A percentile compares a stretch with the other conserved stretches of the same genome.
These are phyloP conservation scores for Microcebus murinus DNA, from an alignment of 2,113 vertebrate genomes.

Conservation along the genomic window DNA sequence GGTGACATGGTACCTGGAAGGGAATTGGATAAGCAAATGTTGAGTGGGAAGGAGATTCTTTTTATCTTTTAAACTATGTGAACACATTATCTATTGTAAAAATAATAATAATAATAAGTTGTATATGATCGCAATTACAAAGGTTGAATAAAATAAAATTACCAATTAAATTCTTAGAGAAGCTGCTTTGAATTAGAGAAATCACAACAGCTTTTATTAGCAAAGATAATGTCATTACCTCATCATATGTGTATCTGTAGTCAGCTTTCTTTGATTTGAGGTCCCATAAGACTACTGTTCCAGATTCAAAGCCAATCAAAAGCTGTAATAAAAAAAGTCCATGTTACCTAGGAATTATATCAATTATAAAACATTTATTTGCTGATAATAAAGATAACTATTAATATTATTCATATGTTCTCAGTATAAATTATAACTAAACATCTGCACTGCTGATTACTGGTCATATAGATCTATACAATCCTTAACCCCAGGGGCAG, in stretches of 20 bases:
- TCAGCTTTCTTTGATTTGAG: constrained; percentile 99
- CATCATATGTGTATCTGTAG: constrained; percentile 98
- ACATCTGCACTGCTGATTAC: not conserved
- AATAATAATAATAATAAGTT: not conserved
- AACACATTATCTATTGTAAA: not conserved
- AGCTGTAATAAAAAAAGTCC: constrained; percentile 88
- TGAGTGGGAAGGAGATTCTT: not conserved
- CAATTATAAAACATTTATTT: constrained; percentile 57
- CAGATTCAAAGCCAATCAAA: constrained; percentile 98
- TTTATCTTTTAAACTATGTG: not conserved
- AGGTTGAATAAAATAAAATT: not conserved
- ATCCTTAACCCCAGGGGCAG: too few relatives aligned
- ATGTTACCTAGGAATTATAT: constrained; percentile 26
- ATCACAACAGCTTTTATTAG: not conserved
- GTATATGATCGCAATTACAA: not conserved
- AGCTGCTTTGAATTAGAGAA: not conserved
- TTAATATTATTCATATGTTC: not conserved
- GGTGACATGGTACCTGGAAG: not conserved
- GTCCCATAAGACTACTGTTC: constrained; percentile 98
- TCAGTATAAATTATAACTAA: not conserved
- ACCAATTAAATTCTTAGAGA: not conserved
- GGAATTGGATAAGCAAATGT: not conserved
- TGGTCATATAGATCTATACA: not conserved
- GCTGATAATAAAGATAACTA: constrained; percentile 23
- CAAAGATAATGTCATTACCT: constrained; percentile 88